phyloP scores from a whole-genome alignment of 2,113 vertebrate species.

The Bos taurus region DNA sequence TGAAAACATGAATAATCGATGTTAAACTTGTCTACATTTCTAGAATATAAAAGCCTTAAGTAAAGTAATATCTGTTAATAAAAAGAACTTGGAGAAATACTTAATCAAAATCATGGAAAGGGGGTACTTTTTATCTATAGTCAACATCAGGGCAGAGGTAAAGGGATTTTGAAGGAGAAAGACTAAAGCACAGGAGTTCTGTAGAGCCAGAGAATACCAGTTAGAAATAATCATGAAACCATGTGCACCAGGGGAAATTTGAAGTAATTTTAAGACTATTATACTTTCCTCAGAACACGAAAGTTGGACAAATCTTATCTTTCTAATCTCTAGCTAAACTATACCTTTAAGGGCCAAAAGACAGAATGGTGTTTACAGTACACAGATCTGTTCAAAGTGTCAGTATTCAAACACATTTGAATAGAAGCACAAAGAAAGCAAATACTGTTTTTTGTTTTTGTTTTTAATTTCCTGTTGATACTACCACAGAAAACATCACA shows the following conservation, averaged over 20 bases:
- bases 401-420: background rate
- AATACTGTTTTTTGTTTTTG: background rate
- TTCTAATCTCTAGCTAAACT: background rate
- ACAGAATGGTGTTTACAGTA: background rate
- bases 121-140: background rate
- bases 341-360: background rate
- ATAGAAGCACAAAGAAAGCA: background rate
- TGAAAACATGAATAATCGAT: background rate
- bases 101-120: background rate
- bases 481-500: background rate
- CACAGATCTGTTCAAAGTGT: background rate
- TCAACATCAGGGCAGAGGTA: background rate
- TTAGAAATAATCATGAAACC: background rate
- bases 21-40: background rate
- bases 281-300: background rate
- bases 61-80: background rate
- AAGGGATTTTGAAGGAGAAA: background rate
- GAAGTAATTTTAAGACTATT: background rate
- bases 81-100: background rate
- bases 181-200: background rate
- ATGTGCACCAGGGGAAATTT: background rate
- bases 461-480: background rate
- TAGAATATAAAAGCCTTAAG: background rate
- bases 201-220: background rate
- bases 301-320: background rate